Conservation (phyloP, 2,888 invertebrate species). For the Nomada ferruginata region DNA sequence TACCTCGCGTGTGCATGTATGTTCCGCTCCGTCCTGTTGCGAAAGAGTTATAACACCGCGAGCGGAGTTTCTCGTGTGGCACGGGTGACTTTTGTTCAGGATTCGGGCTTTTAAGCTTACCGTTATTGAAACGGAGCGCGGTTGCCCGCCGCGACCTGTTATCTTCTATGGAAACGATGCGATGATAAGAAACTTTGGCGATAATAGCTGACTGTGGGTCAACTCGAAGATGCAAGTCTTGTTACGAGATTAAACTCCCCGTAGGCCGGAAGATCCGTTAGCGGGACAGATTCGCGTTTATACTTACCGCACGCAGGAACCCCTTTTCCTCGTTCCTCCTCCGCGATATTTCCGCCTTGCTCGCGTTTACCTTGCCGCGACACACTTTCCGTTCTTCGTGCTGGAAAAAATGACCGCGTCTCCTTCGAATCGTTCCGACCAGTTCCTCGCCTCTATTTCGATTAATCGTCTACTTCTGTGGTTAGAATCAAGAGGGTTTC, state of each 20-base stretch:
- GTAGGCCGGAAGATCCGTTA: constrained; percentile 41
- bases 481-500: not conserved
- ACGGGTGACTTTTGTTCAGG: constrained; percentile 38
- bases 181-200: constrained; percentile 28
- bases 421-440: not conserved
- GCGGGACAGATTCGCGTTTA: constrained; percentile 5
- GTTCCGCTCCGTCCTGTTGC: not conserved
- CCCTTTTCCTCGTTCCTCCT: constrained; percentile 10
- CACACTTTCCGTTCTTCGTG: constrained; percentile 1
- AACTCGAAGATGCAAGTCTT: constrained; percentile 21
- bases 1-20: not conserved
- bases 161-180: constrained; percentile 52
- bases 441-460: not conserved
- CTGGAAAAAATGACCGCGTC: not conserved
- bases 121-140: constrained; percentile 44
- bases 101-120: constrained; percentile 30
- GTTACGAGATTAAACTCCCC: constrained; percentile 23
- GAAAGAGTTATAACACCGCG: constrained; percentile 45
- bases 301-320: not conserved
- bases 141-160: constrained; percentile 18
- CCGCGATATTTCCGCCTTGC: constrained; percentile 11
- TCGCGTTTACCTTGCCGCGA: not conserved
- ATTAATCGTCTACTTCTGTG: not conserved
- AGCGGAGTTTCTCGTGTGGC: constrained; percentile 39
- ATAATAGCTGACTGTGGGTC: constrained; percentile 27